Conservation (phyloP, 1,140 invertebrate genomes). For the Musca vetustissima region DNA sequence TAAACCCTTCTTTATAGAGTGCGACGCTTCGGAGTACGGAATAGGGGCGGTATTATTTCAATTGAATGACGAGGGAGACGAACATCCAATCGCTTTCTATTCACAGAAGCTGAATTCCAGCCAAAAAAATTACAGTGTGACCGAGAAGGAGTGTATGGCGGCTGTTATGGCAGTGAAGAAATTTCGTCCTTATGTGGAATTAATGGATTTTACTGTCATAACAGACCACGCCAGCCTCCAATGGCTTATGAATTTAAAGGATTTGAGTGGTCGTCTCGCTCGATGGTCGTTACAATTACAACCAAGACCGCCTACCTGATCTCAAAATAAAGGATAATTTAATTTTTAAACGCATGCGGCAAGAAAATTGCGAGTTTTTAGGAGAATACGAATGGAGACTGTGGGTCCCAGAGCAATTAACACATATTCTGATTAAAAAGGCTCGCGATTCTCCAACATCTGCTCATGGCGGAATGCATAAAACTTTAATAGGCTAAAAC, state of each 20-base stretch:
- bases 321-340: neutral
- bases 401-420: neutral
- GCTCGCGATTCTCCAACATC: neutral
- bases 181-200: conserved; percentile 49
- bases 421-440: neutral
- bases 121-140: conserved; percentile 53
- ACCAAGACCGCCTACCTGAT: neutral
- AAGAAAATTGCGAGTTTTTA: neutral
- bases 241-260: conserved; percentile 30
- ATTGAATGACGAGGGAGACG: conserved; percentile 28
- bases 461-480: neutral
- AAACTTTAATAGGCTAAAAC: neutral
- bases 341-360: neutral
- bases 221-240: too few species aligned
- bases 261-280: conserved; percentile 30
- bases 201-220: too few species aligned
- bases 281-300: too few species aligned
- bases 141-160: too few species aligned
- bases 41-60: too few species aligned
- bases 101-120: conserved; percentile 34
- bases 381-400: neutral
- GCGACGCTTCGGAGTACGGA: neutral
- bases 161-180: too few species aligned
- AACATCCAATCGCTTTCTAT: conserved; percentile 44
- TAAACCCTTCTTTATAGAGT: neutral